These are phyloP conservation scores for Hipposideros armiger DNA, from an alignment of 2,113 vertebrate genomes.

Conservation along the genomic window DNA sequence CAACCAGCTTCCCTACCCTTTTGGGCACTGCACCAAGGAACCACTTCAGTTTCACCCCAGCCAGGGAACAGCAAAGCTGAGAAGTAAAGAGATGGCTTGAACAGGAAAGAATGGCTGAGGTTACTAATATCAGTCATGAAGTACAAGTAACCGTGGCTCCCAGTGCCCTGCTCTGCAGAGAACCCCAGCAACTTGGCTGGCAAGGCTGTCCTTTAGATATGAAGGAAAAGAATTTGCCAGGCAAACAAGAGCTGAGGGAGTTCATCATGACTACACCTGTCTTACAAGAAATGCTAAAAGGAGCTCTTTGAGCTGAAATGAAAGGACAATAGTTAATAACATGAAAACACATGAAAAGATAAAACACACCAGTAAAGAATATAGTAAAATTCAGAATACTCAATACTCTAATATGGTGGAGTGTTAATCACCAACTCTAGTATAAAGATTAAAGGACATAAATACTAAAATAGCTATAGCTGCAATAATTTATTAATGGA, in stretches of 20 bases:
- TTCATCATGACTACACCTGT: neutral
- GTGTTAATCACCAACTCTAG: neutral
- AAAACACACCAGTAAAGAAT: neutral
- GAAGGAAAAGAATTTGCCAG: neutral
- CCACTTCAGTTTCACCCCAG: neutral
- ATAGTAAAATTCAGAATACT: neutral
- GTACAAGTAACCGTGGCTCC: neutral
- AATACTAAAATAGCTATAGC: slow-evolving; percentile 8
- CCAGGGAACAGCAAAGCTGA: neutral
- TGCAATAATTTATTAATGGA: neutral
- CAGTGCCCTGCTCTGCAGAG: neutral
- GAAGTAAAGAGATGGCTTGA: neutral
- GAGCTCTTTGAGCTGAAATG: neutral
- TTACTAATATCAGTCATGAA: neutral
- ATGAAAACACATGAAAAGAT: neutral
- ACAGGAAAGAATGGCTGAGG: neutral
- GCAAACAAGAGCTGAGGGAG: neutral
- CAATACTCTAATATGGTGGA: neutral
- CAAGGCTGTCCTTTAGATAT: neutral
- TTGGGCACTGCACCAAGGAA: neutral
- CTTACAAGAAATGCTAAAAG: neutral
- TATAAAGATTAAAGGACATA: neutral
- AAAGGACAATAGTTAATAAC: neutral
- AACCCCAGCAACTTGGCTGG: neutral
- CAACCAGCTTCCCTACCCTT: neutral